Percentiles rank a stretch among this genome's conserved stretches.
Evolutionary conservation across 2,888 invertebrate species (phyloP).

Genomic region (Scaptomyza tumidula): DNA sequence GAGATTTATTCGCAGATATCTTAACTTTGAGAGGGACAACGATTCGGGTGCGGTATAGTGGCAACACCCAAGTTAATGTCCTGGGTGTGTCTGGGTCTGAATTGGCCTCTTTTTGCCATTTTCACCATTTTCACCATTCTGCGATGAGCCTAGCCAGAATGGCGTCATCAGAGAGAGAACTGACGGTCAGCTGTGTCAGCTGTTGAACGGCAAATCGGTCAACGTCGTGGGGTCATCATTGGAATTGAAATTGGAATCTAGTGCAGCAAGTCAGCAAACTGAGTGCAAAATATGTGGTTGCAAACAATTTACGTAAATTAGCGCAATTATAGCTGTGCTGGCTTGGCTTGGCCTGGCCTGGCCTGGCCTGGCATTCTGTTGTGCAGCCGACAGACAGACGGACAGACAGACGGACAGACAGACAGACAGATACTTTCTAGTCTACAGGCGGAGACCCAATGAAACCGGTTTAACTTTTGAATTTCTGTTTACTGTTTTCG

Average conservation of each 20-base stretch:
- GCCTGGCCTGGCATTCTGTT: slow-evolving; percentile 21
- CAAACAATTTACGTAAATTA: slow-evolving; percentile 69
- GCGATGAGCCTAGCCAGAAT: slow-evolving; percentile 14
- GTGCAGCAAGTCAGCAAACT: slow-evolving; percentile 50
- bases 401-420: neutral
- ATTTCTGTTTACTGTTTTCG: slow-evolving; percentile 38
- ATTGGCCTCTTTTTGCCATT: neutral
- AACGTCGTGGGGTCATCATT: slow-evolving; percentile 50
- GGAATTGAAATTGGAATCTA: slow-evolving; percentile 63
- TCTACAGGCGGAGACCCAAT: slow-evolving; percentile 44
- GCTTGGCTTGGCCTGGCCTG: slow-evolving; percentile 17
- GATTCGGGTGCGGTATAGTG: neutral
- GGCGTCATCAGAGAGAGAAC: slow-evolving; percentile 40
- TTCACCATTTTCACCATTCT: neutral
- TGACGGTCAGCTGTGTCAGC: slow-evolving; percentile 14
- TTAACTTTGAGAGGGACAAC: too few relatives aligned
- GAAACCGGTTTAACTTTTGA: slow-evolving; percentile 52
- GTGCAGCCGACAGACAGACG: slow-evolving; percentile 24
- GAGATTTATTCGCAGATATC: too few relatives aligned
- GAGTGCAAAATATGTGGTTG: slow-evolving; percentile 54
- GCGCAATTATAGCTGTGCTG: slow-evolving; percentile 59
- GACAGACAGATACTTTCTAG: slow-evolving; percentile 57
- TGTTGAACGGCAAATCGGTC: slow-evolving; percentile 50
- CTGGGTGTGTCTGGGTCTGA: slow-evolving; percentile 40
- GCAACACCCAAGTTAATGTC: slow-evolving; percentile 22